These are phyloP conservation scores for Oophaga sylvatica DNA, from an alignment of 2,797 vertebrate species.

Conservation along the genomic window DNA sequence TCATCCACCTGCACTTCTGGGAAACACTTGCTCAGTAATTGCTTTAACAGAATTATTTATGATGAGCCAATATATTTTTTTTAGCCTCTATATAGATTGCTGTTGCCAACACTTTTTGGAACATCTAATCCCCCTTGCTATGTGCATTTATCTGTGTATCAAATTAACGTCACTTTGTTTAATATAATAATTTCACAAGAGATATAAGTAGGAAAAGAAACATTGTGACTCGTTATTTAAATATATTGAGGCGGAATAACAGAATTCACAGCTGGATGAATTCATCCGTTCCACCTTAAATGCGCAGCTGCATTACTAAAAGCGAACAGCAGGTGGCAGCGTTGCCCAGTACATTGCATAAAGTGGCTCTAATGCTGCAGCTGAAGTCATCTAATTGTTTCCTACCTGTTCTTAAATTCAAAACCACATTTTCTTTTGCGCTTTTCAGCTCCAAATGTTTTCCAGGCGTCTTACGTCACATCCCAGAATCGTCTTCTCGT, in stretches of 20 bases:
- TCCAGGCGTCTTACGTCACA: slow-evolving; percentile 3
- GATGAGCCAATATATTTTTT: slow-evolving; percentile 57
- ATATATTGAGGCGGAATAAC: neutral
- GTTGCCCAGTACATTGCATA: slow-evolving; percentile 27
- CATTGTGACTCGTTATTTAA: neutral
- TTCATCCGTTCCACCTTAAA: neutral
- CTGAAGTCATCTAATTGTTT: neutral
- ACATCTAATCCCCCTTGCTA: slow-evolving; percentile 65
- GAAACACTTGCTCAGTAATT: slow-evolving; percentile 66
- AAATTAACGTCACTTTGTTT: neutral
- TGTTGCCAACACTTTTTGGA: slow-evolving; percentile 56
- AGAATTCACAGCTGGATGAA: neutral
- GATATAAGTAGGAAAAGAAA: neutral
- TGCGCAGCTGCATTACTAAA: neutral
- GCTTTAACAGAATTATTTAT: slow-evolving; percentile 65
- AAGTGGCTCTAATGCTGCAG: neutral
- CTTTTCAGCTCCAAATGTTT: slow-evolving; percentile 12
- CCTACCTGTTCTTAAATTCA: slow-evolving; percentile 35
- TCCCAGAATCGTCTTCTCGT: slow-evolving; percentile 16
- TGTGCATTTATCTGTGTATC: slow-evolving; percentile 24
- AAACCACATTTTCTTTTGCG: slow-evolving; percentile 29
- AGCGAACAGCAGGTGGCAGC: slow-evolving; percentile 71
- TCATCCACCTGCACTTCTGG: slow-evolving; percentile 73
- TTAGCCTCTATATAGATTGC: slow-evolving; percentile 32
- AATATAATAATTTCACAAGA: neutral